A percentile compares a stretch with the other conserved stretches of the same genome.
phyloP scores from a whole-genome alignment of 2,797 vertebrate genomes.

The Mycteria americana region DNA sequence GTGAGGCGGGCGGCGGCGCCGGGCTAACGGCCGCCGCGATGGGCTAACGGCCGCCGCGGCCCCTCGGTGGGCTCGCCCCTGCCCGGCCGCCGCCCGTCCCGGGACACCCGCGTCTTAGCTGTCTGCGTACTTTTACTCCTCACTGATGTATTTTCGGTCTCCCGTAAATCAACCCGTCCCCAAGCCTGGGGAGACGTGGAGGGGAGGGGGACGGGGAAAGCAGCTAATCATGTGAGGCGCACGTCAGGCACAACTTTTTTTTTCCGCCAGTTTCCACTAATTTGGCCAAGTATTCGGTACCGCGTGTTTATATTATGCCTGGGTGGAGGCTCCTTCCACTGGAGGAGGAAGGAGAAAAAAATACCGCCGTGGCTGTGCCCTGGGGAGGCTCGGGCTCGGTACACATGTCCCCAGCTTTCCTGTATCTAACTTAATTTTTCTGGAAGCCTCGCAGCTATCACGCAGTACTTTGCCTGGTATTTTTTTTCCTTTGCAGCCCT shows the following conservation, averaged over 20 bases:
- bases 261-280: neutral
- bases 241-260: neutral
- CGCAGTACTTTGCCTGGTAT: accelerated
- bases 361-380: neutral
- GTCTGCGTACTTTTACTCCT: neutral
- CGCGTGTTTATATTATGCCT: neutral
- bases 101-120: accelerated
- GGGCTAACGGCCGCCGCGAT: neutral
- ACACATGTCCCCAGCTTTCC: neutral
- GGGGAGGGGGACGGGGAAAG: neutral
- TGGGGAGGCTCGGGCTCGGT: accelerated
- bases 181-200: neutral
- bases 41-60: neutral
- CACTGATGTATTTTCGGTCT: neutral
- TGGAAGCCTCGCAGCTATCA: accelerated
- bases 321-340: constrained; percentile 22
- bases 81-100: no score
- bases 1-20: neutral
- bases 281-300: constrained; percentile 1
- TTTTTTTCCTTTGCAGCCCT: neutral
- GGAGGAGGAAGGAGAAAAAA: neutral
- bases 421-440: accelerated
- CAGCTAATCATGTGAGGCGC: neutral
- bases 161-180: neutral
- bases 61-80: neutral